Evolutionary conservation across 2,113 vertebrate genomes (phyloP).

Genomic region (Hemicordylus capensis): DNA sequence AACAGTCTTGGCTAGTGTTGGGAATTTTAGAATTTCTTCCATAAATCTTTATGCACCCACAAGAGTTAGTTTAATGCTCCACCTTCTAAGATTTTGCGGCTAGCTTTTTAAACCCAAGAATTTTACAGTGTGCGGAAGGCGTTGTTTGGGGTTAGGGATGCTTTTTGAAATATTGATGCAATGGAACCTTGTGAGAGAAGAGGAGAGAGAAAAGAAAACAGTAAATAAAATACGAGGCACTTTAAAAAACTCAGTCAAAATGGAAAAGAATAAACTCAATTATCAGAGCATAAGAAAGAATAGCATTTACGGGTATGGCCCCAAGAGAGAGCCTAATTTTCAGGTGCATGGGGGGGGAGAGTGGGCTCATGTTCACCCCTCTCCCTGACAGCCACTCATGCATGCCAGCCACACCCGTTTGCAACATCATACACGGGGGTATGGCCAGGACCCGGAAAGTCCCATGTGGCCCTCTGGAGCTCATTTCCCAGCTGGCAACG

Average conservation of each 20-base stretch:
- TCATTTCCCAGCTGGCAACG: too few species aligned
- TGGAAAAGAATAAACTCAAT: neutral
- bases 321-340: neutral
- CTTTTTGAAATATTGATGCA: conserved; percentile 1
- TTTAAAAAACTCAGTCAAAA: neutral
- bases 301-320: neutral
- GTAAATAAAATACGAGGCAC: neutral
- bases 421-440: too few species aligned
- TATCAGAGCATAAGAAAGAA: neutral
- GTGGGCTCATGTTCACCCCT: too few species aligned
- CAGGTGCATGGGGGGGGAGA: too few species aligned
- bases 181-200: neutral
- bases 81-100: neutral
- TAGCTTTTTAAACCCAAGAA: neutral
- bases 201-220: neutral
- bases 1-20: neutral
- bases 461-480: too few species aligned
- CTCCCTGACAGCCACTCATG: too few species aligned
- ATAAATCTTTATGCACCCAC: neutral
- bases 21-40: neutral
- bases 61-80: neutral
- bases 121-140: neutral
- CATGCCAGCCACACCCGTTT: too few species aligned
- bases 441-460: too few species aligned
- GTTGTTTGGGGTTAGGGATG: neutral